Percentiles rank a stretch among this genome's conserved stretches.
These are phyloP conservation scores for Lophotis ruficrista DNA, from an alignment of 2,113 vertebrate species.

Conservation along the genomic window DNA sequence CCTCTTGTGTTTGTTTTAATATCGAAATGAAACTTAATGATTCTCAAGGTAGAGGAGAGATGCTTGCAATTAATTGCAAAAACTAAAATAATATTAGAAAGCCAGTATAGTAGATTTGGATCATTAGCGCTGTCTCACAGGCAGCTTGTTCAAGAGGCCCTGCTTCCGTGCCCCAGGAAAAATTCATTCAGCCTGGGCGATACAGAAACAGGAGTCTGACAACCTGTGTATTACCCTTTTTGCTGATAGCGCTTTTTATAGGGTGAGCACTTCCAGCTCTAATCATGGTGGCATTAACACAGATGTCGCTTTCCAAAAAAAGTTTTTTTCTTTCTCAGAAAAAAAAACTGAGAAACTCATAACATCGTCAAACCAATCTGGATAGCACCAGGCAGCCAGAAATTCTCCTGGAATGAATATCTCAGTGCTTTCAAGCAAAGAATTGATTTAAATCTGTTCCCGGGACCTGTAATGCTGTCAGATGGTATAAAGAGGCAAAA, in stretches of 20 bases:
- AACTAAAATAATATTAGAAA: neutral
- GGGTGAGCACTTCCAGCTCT: neutral
- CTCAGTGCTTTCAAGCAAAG: neutral
- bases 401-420: neutral
- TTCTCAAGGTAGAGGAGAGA: neutral
- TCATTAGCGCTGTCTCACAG: accelerated
- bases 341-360: neutral
- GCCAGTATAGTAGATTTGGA: neutral
- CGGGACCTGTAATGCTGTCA: neutral
- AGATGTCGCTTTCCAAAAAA: neutral
- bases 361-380: neutral
- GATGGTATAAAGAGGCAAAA: neutral
- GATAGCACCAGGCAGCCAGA: neutral
- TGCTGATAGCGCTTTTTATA: neutral
- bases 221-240: neutral
- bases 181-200: neutral
- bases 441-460: neutral
- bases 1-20: neutral
- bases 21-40: neutral
- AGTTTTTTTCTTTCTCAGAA: neutral
- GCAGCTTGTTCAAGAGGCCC: neutral
- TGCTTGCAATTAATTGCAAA: neutral
- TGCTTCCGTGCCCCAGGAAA: neutral
- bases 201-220: neutral
- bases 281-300: neutral